Evolutionary conservation across 2,113 vertebrate species (phyloP).

Genomic region (Crotalus horridus): DNA sequence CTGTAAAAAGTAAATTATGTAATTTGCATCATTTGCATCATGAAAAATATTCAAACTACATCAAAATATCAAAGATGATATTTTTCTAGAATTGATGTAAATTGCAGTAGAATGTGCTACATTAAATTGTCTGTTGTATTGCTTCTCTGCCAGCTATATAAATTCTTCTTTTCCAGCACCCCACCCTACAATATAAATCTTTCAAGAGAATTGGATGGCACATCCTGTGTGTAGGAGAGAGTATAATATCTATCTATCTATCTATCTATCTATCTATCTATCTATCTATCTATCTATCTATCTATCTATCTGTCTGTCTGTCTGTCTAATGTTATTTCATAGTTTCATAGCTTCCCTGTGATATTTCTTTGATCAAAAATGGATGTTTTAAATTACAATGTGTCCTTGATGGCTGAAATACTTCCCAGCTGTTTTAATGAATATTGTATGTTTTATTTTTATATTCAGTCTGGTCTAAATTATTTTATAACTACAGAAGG

Average conservation of each 20-base stretch:
- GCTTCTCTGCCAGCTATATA: background rate
- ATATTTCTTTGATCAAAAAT: background rate
- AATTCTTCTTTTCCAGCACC: background rate
- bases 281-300: no score
- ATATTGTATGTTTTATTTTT: background rate
- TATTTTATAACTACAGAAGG: background rate
- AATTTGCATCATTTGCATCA: background rate
- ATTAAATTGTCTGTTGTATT: background rate
- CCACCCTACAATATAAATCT: background rate
- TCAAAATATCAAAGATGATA: background rate
- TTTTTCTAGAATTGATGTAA: background rate
- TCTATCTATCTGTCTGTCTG: no score
- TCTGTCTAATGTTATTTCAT: background rate
- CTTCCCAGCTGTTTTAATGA: background rate
- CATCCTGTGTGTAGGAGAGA: no score
- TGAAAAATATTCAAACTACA: background rate
- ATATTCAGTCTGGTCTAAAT: background rate
- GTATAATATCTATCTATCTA: no score
- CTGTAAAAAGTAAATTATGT: background rate
- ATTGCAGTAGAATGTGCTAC: background rate
- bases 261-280: no score
- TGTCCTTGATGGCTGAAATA: background rate
- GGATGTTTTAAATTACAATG: background rate
- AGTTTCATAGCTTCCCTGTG: background rate
- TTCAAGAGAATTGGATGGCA: background rate